Evolutionary conservation across 2,888 invertebrate genomes (phyloP).

Genomic region (Gymnosoma rotundatum): DNA sequence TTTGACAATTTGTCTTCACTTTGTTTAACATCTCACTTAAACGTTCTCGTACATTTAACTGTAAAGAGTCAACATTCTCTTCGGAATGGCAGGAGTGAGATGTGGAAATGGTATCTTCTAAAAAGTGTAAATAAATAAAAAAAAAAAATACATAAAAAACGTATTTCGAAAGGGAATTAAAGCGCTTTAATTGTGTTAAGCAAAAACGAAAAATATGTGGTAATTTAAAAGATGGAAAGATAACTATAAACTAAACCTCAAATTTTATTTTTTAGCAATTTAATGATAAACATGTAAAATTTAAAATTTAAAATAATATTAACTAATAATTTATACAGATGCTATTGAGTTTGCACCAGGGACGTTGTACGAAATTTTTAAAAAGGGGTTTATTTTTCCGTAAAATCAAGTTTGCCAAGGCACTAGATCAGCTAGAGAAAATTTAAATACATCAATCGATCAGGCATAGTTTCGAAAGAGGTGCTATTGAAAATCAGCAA

Average conservation of each 20-base stretch:
- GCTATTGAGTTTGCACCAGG: no score
- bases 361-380: no score
- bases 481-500: no score
- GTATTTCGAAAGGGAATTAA: conserved; percentile 34
- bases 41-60: conserved; percentile 34
- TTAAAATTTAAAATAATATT: background rate
- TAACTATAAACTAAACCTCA: no score
- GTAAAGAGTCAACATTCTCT: conserved; percentile 48
- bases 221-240: conserved; percentile 61
- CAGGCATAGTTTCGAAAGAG: no score
- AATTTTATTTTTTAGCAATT: conserved; percentile 73
- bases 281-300: conserved; percentile 76
- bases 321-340: conserved; percentile 8
- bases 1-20: conserved; percentile 30
- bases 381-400: no score
- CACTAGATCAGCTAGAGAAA: no score
- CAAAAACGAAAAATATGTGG: conserved; percentile 22
- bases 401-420: no score
- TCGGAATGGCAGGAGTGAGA: conserved; percentile 34
- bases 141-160: conserved; percentile 31
- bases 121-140: conserved; percentile 35
- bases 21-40: conserved; percentile 39
- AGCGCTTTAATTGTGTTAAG: conserved; percentile 31
- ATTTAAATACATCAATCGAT: no score
- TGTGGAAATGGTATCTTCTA: conserved; percentile 50